A percentile compares a stretch with the other conserved stretches of the same genome.
These are phyloP conservation scores for Polypterus senegalus DNA, from an alignment of 2,113 vertebrate genomes.

Conservation along the genomic window DNA sequence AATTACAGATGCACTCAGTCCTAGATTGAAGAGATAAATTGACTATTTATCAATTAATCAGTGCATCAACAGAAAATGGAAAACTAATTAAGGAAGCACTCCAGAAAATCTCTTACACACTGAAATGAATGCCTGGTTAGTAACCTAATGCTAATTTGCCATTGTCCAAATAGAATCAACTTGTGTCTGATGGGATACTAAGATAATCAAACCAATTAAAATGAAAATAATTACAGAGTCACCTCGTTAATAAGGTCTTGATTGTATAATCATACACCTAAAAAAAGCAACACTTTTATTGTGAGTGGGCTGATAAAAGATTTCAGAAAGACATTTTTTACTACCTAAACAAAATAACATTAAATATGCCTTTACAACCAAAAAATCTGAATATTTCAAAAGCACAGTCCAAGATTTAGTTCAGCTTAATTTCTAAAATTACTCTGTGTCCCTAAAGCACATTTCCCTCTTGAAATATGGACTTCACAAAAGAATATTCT, in stretches of 20 bases:
- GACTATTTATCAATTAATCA: conserved; percentile 52
- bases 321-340: too few relatives aligned
- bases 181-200: conserved; percentile 41
- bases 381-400: too few relatives aligned
- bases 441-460: too few relatives aligned
- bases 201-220: conserved; percentile 65
- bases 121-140: conserved; percentile 8
- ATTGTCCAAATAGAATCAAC: conserved; percentile 42
- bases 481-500: too few relatives aligned
- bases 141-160: conserved; percentile 26
- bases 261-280: conserved; percentile 19
- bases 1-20: conserved; percentile 52
- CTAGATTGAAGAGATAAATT: conserved; percentile 43
- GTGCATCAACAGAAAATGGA: conserved; percentile 31
- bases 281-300: too few relatives aligned
- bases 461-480: too few relatives aligned
- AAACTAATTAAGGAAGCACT: conserved; percentile 50
- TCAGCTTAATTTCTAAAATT: too few relatives aligned
- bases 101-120: conserved; percentile 34
- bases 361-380: too few relatives aligned
- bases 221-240: conserved; percentile 68
- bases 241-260: conserved; percentile 45
- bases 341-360: too few relatives aligned
- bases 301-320: too few relatives aligned
- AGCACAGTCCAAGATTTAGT: too few relatives aligned